phyloP scores from a whole-genome alignment of 2,797 vertebrate species.

The Apogon hyalosoma region DNA sequence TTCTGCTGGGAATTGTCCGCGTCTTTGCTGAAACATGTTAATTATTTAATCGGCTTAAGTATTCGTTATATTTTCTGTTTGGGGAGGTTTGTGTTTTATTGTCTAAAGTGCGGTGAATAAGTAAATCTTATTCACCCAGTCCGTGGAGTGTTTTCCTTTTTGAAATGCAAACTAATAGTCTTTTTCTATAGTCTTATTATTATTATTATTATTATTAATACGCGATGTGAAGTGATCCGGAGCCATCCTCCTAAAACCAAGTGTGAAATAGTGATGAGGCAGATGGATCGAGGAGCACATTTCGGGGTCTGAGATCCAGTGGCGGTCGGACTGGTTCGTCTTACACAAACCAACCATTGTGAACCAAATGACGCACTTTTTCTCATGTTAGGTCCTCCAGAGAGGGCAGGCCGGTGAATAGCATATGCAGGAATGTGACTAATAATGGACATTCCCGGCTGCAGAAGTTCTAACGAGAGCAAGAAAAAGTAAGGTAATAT shows the following conservation, averaged over 20 bases:
- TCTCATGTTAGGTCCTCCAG: conserved; percentile 40
- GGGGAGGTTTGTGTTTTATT: conserved; percentile 1
- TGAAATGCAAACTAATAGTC: conserved; percentile 48
- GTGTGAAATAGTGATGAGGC: conserved; percentile 38
- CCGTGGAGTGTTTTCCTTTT: neutral
- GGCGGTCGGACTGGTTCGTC: conserved; percentile 45
- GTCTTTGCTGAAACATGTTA: neutral
- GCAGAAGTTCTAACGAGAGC: conserved; percentile 38
- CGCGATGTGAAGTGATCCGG: neutral
- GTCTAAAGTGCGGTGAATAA: conserved; percentile 33
- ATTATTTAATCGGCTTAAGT: neutral
- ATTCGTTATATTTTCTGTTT: conserved; percentile 10
- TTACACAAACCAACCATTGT: conserved; percentile 74
- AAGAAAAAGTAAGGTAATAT: conserved; percentile 34
- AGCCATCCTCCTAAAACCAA: neutral
- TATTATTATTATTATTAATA: too few species aligned
- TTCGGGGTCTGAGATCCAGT: conserved; percentile 51
- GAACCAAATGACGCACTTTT: conserved; percentile 79
- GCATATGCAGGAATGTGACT: conserved; percentile 47
- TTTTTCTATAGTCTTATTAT: neutral
- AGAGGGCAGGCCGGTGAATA: conserved; percentile 24
- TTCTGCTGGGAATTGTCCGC: conserved; percentile 8
- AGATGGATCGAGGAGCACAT: conserved; percentile 25
- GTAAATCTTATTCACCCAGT: conserved; percentile 22
- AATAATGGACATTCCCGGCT: conserved; percentile 7